Conservation (phyloP, 2,113 vertebrate species). For the Camelus dromedarius region DNA sequence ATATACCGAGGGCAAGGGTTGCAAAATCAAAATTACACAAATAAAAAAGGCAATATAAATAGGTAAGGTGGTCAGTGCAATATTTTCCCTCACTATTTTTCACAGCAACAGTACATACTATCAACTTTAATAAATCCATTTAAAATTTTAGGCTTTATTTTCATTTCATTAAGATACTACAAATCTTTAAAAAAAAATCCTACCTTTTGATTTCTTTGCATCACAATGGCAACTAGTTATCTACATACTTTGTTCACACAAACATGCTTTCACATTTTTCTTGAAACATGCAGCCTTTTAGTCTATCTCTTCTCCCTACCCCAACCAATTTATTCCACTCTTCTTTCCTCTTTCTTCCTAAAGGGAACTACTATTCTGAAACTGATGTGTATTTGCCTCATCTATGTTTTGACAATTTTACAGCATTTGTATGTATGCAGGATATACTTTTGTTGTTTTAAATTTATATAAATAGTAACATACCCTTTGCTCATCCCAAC, state of each 20-base stretch:
- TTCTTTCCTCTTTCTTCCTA: conserved; percentile 28
- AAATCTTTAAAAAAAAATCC: neutral
- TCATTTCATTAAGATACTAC: neutral
- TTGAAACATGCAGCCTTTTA: neutral
- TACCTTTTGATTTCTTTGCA: conserved; percentile 8
- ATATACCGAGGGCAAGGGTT: neutral
- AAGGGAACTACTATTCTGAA: conserved; percentile 24
- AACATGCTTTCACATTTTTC: neutral
- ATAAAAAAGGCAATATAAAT: neutral
- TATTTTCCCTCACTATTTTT: conserved; percentile 33
- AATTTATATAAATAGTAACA: conserved; percentile 22
- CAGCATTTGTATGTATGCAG: neutral
- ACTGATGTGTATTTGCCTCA: neutral
- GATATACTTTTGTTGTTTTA: neutral
- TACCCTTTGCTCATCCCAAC: neutral
- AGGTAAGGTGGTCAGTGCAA: neutral
- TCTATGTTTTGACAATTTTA: conserved; percentile 40
- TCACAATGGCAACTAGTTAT: neutral
- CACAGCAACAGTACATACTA: neutral
- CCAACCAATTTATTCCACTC: neutral
- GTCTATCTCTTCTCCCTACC: neutral
- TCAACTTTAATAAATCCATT: neutral
- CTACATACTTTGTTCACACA: no score
- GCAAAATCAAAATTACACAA: conserved; percentile 34
- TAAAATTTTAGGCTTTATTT: neutral